Evolutionary conservation across 2,113 vertebrate species (phyloP).

Genomic region (Geococcyx californianus): DNA sequence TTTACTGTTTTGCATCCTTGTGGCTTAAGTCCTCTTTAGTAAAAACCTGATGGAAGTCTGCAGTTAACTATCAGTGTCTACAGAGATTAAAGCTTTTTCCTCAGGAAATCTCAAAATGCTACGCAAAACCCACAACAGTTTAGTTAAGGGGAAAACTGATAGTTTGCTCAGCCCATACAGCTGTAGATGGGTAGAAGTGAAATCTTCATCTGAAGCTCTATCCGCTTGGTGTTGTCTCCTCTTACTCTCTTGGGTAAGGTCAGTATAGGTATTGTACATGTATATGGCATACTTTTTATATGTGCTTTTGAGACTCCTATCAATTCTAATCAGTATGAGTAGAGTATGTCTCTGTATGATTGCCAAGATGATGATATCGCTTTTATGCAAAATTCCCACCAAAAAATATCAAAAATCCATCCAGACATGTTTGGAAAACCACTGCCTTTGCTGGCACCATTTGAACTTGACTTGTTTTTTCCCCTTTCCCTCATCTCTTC

Average conservation of each 20-base stretch:
- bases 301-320: neutral
- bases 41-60: neutral
- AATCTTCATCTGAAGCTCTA: neutral
- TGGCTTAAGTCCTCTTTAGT: neutral
- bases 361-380: neutral
- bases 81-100: neutral
- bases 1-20: neutral
- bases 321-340: neutral
- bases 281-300: neutral
- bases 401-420: fast-evolving
- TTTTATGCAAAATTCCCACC: neutral
- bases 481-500: neutral
- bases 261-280: neutral
- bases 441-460: neutral
- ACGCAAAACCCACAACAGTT: fast-evolving
- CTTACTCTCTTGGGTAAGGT: neutral
- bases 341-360: neutral
- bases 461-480: neutral
- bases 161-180: neutral
- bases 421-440: neutral
- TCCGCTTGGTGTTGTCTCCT: neutral
- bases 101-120: neutral
- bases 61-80: neutral
- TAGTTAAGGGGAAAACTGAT: neutral
- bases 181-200: neutral